These are phyloP conservation scores for Idaea dimidiata DNA, from an alignment of 2,888 invertebrate genomes.

Conservation along the genomic window DNA sequence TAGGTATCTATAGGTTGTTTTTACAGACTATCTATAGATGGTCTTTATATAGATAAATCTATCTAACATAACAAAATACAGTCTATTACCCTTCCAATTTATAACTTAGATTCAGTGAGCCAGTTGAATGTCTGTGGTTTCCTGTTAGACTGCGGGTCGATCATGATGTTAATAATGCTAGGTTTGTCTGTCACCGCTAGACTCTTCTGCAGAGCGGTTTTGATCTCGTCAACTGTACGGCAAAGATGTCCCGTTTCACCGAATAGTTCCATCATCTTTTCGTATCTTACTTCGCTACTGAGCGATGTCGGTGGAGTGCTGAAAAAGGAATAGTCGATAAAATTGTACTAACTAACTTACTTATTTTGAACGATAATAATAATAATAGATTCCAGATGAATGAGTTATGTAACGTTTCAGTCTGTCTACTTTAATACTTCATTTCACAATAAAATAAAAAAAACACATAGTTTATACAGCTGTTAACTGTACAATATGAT, in stretches of 20 bases:
- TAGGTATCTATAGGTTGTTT: no score
- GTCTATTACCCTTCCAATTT: slow-evolving; percentile 25
- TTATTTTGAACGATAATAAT: no score
- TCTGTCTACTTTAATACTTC: no score
- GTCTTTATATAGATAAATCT: no score
- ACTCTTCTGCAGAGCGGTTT: slow-evolving; percentile 84
- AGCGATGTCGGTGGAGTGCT: slow-evolving; percentile 93
- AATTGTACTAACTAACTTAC: no score
- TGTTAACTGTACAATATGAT: no score
- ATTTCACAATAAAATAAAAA: no score
- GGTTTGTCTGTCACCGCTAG: slow-evolving; percentile 87
- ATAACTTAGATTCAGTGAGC: slow-evolving; percentile 95
- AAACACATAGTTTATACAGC: no score
- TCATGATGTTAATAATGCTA: slow-evolving; percentile 94
- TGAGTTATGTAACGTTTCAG: no score
- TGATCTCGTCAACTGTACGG: slow-evolving; percentile 87
- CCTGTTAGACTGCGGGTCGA: slow-evolving; percentile 92
- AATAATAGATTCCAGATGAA: no score
- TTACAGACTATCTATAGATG: no score
- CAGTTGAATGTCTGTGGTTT: slow-evolving; percentile 95
- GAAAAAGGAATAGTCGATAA: slow-evolving; percentile 14
- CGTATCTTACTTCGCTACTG: slow-evolving; percentile 90
- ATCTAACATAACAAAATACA: background rate
- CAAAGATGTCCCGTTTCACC: slow-evolving; percentile 90
- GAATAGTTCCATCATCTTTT: slow-evolving; percentile 94